phyloP scores from a whole-genome alignment of 2,888 invertebrate species.

The Arctia plantaginis region DNA sequence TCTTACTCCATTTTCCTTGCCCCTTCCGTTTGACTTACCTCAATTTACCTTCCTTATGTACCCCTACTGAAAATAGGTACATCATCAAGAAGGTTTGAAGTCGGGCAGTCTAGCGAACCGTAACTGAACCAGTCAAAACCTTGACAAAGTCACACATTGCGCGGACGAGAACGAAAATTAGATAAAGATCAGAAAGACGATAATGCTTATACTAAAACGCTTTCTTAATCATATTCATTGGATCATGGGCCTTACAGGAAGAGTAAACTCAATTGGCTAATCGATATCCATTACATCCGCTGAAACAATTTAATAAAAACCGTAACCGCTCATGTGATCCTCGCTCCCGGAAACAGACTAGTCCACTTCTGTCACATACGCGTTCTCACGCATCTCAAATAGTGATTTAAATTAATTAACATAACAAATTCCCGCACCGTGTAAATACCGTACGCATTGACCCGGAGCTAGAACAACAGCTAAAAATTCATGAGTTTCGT shows the following conservation, averaged over 20 bases:
- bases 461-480: slow-evolving; percentile 46
- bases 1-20: background rate
- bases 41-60: background rate
- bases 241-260: background rate
- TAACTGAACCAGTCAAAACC: background rate
- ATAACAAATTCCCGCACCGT: slow-evolving; percentile 56
- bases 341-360: slow-evolving; percentile 49
- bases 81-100: too few species aligned
- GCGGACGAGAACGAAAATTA: background rate
- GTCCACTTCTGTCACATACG: slow-evolving; percentile 26
- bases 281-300: background rate
- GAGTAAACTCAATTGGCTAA: background rate
- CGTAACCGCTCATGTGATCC: slow-evolving; percentile 44
- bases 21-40: background rate
- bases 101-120: too few species aligned
- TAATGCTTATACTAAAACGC: background rate
- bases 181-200: background rate
- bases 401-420: slow-evolving; percentile 65
- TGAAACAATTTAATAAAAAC: slow-evolving; percentile 2
- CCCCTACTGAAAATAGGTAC: too few species aligned
- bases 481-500: slow-evolving; percentile 34
- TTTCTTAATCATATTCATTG: background rate
- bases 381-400: slow-evolving; percentile 62
- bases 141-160: background rate
- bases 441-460: slow-evolving; percentile 47